phyloP scores from a whole-genome alignment of 2,888 invertebrate species.

The Tubulanus polymorphus region DNA sequence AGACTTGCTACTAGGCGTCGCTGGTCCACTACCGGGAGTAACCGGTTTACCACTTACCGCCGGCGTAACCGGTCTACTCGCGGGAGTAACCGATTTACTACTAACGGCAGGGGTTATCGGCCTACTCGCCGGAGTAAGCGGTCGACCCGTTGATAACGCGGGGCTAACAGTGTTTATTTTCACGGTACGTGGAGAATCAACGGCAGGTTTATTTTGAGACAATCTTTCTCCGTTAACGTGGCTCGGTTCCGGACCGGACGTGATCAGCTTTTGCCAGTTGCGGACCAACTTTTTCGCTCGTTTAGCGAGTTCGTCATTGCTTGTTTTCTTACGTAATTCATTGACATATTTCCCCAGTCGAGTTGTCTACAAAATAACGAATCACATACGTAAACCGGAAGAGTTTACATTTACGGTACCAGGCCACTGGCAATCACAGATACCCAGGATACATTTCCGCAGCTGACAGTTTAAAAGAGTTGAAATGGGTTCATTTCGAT shows the following conservation, averaged over 20 bases:
- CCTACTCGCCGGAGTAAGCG: neutral
- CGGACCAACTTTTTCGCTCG: constrained; percentile 88
- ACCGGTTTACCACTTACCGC: neutral
- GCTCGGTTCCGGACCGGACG: constrained; percentile 12
- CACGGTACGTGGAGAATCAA: constrained; percentile 2
- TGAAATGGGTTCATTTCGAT: no score
- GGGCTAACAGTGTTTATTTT: neutral
- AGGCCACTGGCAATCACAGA: no score
- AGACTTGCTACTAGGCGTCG: neutral
- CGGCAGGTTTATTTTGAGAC: constrained; percentile 14
- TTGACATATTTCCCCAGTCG: constrained; percentile 90
- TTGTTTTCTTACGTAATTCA: constrained; percentile 80
- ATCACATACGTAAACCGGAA: no score
- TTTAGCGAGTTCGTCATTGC: constrained; percentile 77
- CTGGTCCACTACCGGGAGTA: neutral
- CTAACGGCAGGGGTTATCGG: constrained; percentile 8
- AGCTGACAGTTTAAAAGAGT: no score
- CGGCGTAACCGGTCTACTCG: neutral
- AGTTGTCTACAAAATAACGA: constrained; percentile 69
- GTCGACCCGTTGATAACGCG: constrained; percentile 1
- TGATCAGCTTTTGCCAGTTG: constrained; percentile 83
- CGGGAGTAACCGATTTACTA: neutral
- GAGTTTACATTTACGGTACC: no score
- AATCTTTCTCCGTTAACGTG: constrained; percentile 41
- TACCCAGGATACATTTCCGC: no score